phyloP scores from a whole-genome alignment of 2,888 invertebrate species.

The Congeria kusceri region DNA sequence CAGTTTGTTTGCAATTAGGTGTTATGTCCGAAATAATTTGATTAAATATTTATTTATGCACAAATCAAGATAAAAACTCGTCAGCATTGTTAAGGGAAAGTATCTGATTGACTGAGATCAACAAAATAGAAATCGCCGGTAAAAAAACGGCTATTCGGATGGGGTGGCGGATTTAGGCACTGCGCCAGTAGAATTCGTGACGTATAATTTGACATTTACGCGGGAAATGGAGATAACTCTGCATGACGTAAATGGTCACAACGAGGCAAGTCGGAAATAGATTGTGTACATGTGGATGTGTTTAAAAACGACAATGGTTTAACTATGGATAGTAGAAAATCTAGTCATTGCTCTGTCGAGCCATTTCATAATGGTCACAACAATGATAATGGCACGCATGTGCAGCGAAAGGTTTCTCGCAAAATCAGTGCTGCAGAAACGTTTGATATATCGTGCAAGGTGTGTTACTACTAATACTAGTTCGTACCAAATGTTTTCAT shows the following conservation, averaged over 20 bases:
- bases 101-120: no score
- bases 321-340: slow-evolving; percentile 18
- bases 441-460: slow-evolving; percentile 75
- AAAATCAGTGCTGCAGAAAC: slow-evolving; percentile 58
- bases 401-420: slow-evolving; percentile 16
- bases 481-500: no score
- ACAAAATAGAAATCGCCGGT: no score
- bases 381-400: slow-evolving; percentile 2
- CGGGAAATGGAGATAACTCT: slow-evolving; percentile 38
- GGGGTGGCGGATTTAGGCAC: no score
- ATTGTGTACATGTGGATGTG: slow-evolving; percentile 63
- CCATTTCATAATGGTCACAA: slow-evolving; percentile 15
- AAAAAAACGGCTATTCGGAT: no score
- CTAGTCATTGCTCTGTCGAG: slow-evolving; percentile 3
- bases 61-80: no score
- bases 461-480: slow-evolving; percentile 26
- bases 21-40: no score
- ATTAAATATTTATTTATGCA: no score
- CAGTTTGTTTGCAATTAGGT: no score
- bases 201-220: slow-evolving; percentile 21
- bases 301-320: slow-evolving; percentile 48
- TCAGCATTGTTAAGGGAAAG: no score
- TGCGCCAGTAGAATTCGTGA: no score
- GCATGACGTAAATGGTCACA: background rate
- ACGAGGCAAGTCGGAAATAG: slow-evolving; percentile 44